Evolutionary conservation across 1,140 invertebrate species (phyloP).

Genomic region (Brachionus calyciflorus): DNA sequence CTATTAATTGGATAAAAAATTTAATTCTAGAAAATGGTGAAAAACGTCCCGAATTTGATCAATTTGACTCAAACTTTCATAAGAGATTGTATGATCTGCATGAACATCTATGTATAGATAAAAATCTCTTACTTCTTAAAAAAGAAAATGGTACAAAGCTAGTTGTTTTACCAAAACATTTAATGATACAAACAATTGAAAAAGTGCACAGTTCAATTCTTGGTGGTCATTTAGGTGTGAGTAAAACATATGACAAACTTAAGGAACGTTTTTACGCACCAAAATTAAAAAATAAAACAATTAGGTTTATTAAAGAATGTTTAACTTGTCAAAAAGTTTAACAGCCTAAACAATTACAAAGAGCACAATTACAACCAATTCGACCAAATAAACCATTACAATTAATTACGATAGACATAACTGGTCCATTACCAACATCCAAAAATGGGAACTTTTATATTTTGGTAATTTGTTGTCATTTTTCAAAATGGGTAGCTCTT

Average conservation of each 20-base stretch:
- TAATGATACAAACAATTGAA: neutral
- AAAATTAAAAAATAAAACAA: no score
- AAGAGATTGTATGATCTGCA: conserved; percentile 4
- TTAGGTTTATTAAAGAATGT: no score
- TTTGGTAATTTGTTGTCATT: no score
- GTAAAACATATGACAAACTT: no score
- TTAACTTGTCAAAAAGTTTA: neutral
- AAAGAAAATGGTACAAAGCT: neutral
- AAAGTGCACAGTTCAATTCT: neutral
- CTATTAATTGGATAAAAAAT: neutral
- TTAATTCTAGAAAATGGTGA: neutral
- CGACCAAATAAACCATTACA: neutral
- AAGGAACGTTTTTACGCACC: no score
- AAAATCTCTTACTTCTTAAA: neutral
- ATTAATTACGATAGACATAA: neutral
- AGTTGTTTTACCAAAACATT: neutral
- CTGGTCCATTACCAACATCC: no score
- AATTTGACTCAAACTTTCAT: neutral
- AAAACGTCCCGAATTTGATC: neutral
- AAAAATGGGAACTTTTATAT: no score
- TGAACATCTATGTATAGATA: neutral
- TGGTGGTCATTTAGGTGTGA: no score
- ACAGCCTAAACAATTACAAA: neutral
- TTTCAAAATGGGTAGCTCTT: no score
- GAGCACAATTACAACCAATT: neutral